These are phyloP conservation scores for Regulus satrapa DNA, from an alignment of 2,113 vertebrate species.

Conservation along the genomic window DNA sequence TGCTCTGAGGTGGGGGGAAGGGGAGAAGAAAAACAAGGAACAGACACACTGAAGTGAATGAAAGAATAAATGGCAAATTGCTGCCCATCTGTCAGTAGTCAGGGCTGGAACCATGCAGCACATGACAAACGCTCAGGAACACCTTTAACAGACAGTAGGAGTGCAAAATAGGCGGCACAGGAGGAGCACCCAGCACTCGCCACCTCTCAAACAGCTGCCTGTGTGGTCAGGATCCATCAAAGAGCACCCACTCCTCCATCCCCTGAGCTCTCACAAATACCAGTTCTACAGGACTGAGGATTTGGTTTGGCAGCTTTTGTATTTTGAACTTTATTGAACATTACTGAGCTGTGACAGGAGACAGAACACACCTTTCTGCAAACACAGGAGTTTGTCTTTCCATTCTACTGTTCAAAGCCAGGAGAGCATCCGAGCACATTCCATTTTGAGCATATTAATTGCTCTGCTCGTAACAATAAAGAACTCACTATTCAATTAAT, in stretches of 20 bases:
- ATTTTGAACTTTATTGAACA: background rate
- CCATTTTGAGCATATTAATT: background rate
- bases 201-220: background rate
- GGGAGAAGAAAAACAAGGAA: background rate
- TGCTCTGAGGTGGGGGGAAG: background rate
- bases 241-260: background rate
- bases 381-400: background rate
- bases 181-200: background rate
- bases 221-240: background rate
- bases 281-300: background rate
- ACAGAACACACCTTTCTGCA: background rate
- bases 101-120: background rate
- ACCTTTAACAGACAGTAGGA: background rate
- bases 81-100: background rate
- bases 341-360: background rate
- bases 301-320: background rate
- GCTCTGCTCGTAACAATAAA: background rate
- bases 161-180: background rate
- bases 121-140: background rate
- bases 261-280: background rate
- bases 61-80: background rate
- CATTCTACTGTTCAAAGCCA: background rate
- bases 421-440: background rate
- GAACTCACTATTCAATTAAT: background rate
- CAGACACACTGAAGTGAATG: background rate